Base-by-base conservation (phyloP, 2,797 vertebrate genomes). In the Sternotherus odoratus region DNA sequence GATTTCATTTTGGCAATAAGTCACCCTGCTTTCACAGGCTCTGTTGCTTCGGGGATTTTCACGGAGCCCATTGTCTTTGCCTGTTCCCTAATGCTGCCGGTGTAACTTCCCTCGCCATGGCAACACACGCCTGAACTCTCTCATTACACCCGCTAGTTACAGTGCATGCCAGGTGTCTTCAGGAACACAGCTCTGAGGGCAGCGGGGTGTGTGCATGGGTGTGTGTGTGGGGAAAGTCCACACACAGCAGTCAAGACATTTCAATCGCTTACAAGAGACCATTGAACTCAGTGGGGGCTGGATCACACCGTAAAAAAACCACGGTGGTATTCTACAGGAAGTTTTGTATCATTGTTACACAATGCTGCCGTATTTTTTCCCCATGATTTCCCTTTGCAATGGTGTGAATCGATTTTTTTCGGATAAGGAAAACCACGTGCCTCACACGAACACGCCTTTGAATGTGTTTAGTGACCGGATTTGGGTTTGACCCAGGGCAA, bases 261-360 rank as follows among this genome's bases (percentile, higher is more conserved):
- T 69, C 19, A 3, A 69, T 39, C 72, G 39, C 89, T 92, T 91
- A 92, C 83, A 95, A 87, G 86, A 82, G 83, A 81, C 86, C 24
- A 0, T 63, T 57, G 77, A 82, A 83, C 80, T 86, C 0, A 0
- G 0, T 0, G 53, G 83, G 93, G 36, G 75, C 74, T 60, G 86
- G 53, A 60, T 11, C 36, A 17, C 54, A 48, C 63, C 54, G 36
- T 72, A 53, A 86, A 83, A 43, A 48, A 48, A 60, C 6, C 23
- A 36, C 43, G 2, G 23, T 75, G 12, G 6, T 75, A 15, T 17
- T 75, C 13, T 30, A 75, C 12, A 3, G 72, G 43, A 30, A 23
- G 72, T 15, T 46, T 16, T 46, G 43, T 48, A 28, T 8, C 39
- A 16, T 16, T 74, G 15, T 16, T 30, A 28, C 8, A 15, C 12